Conservation (phyloP, 2,888 invertebrate genomes). For the Ellobium chinense region DNA sequence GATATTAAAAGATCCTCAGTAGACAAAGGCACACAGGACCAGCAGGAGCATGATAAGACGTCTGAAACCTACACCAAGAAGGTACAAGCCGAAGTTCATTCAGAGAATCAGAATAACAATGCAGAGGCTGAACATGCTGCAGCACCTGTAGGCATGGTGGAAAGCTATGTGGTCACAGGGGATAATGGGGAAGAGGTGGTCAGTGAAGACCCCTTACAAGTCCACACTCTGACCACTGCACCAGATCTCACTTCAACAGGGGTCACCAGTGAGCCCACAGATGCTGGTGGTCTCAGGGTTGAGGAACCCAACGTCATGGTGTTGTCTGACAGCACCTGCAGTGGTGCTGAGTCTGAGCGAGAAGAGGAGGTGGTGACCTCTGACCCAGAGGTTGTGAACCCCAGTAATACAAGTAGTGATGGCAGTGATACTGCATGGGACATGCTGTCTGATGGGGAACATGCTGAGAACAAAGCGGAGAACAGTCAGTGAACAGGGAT, state of each 20-base stretch:
- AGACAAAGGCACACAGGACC: no score
- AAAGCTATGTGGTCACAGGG: neutral
- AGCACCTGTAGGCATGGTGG: neutral
- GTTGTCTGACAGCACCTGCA: neutral
- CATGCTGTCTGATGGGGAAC: conserved; percentile 18
- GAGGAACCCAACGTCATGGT: neutral
- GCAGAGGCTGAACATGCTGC: neutral
- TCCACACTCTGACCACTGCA: no score
- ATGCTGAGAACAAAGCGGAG: neutral
- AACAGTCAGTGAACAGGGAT: neutral
- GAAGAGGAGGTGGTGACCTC: conserved; percentile 26
- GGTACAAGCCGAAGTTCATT: neutral
- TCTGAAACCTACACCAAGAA: no score
- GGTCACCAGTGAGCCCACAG: no score
- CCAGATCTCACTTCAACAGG: no score
- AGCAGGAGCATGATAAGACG: no score
- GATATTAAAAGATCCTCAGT: no score
- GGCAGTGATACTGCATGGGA: conserved; percentile 36
- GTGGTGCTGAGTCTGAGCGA: conserved; percentile 16
- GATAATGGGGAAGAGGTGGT: no score
- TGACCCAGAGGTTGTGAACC: conserved; percentile 18
- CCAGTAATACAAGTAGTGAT: conserved; percentile 24
- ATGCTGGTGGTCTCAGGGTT: no score
- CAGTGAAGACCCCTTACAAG: neutral
- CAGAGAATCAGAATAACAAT: neutral